Base-by-base conservation (phyloP, 2,888 invertebrate genomes). In the Meandrusa payeni region DNA sequence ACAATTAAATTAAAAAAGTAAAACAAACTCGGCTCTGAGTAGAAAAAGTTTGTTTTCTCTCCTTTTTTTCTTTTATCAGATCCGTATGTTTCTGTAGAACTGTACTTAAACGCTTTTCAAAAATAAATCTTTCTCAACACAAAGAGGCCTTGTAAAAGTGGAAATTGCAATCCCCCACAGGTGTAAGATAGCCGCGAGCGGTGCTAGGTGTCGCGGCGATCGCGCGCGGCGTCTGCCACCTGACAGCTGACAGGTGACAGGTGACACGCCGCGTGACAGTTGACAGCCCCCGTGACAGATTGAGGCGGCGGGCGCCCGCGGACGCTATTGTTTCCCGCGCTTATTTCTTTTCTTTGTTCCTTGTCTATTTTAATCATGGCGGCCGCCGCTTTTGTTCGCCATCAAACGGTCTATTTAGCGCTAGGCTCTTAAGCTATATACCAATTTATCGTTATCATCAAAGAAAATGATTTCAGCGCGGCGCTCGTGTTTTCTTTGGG, bases 211-310 rank as follows among this genome's bases (percentile, higher is more conserved):
- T 59, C 51, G 55, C 56, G 52, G 59, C 57, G 54, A 29, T 41
- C 41, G 34, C 22, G 20, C 23, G 15, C 26, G 41, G 32, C 17
- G 32, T 6, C 52, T 50, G 55, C 42, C 55, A 54, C 51, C 49
- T n/a, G n/a, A n/a, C n/a, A n/a, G n/a, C n/a, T n/a, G n/a, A n/a
- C n/a, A n/a, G n/a, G n/a, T 52, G 81, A 73, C 77, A 75, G 56
- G 53, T 68, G 78, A 72, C 76, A 68, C 47, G 54, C 46, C 55
- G 63, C 60, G 66, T 41, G 41, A 62, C 78, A 76, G 65, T 59
- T 64, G 71, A 68, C 68, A 64, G 55, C 61, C 55, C 54, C 59
- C 64, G 66, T 77, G 80, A 78, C 76, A 77, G 83, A 83, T 85
- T 81, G 81, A 71, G 75, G 76, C 73, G 70, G 61, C 69, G 61